Evolutionary conservation across 2,888 invertebrate species (phyloP), one percentile per base, ranked within the genome.

Genomic region (Mythimna vitellina): DNA sequence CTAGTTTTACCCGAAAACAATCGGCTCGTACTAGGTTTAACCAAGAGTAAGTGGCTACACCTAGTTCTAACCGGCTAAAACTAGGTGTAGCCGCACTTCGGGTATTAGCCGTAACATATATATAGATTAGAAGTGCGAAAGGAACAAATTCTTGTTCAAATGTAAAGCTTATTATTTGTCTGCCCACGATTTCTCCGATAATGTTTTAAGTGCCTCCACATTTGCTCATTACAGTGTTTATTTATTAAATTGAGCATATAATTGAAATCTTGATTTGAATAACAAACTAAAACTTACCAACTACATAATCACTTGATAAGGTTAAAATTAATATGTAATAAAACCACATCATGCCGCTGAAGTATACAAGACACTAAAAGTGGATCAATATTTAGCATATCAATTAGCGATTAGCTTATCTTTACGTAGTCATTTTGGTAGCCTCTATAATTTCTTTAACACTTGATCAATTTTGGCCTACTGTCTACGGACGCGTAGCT

Each of bases 291-390:
- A 67, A 66, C 85, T 81, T 76, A 89, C 89, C 89, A 69, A 78
- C 46, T 17, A 80, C 87, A 88, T 78, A 85, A 61, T 80, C 85
- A 66, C 74, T 84, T 17, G 80, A 77, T 73, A 88, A 54, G 8
- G 78, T 70, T 75, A 86, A 76, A 63, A 86, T 69, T 71, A 88
- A 80, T 80, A 88, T 74, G n/a, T 65, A 74, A 71, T 78, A 83
- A 60, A 82, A 81, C 82, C 84, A 84, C 89, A 87, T 89, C 51
- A 61, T 86, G 62, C n/a, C 58, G 22, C 53, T 60, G 35, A 61
- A 58, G 78, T 77, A 54, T 66, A 65, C 57, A 71, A 65, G 62
- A 65, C 42, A 86, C 85, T 85, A 68, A 81, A 73, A 75, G 8
- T 71, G 64, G 58, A 83, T 65, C 60, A 72, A 71, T 62, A 57